Base-by-base conservation (phyloP, 1,140 invertebrate genomes). In the Gonioctena quinquepunctata region DNA sequence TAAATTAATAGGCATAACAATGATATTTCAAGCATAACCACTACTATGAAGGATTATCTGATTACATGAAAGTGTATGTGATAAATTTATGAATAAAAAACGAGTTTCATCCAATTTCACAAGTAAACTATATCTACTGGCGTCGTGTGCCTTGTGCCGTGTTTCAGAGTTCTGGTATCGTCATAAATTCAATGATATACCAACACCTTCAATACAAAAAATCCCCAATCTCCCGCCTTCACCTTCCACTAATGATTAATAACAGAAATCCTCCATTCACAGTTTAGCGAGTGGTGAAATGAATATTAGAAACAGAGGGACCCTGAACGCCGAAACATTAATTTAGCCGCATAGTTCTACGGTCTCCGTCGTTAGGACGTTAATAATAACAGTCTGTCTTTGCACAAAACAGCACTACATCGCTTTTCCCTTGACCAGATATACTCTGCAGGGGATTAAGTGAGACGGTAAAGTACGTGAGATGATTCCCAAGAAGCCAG, bases 381-480 rank as follows among this genome's bases (percentile, higher is more conserved):
- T 42, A 42, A 42, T 42, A 42, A 42, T 42, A 42, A 57, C 22
- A 57, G 54, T 22, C n/a, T 72, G 71, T 73, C 74, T 73, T 70
- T 75, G 61, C 71, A 67, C 62, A 72, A 71, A 64, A 66, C 56
- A 69, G 27, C 54, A 57, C 54, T 57, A 57, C 50, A 63, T 49
- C 57, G 68, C 60, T 61, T 69, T 59, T 70, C 61, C 26, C 52
- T 57, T 66, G 68, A 59, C 59, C 71, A 72, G 54, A 57, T 57
- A 57, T 22, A 57, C 54, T 57, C 54, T 22, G 6, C 65, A 52
- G 27, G 16, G 72, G 66, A 70, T 76, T 76, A 69, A 68, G 70
- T 61, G 73, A 66, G 67, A 75, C 62, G 27, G 26, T 21, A 28
- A 62, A 28, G 22, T 61, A 76, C 71, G 74, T 76, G 74, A 42